These are phyloP conservation scores for Xerus rutilus DNA, from an alignment of 2,797 vertebrate species.

Conservation along the genomic window DNA sequence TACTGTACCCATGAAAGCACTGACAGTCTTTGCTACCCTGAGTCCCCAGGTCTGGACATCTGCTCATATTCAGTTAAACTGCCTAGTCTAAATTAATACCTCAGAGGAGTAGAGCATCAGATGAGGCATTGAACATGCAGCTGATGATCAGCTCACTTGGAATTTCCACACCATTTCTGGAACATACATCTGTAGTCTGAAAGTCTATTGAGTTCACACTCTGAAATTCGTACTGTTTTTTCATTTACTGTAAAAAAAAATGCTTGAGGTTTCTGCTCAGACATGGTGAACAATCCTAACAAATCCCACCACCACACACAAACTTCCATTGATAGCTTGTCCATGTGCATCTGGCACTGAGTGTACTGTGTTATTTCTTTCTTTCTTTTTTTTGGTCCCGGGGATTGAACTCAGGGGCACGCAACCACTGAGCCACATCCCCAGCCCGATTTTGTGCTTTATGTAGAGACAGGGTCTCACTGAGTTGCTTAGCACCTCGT, in stretches of 20 bases:
- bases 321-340: background rate
- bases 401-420: no score
- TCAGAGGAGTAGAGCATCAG: background rate
- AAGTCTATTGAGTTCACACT: background rate
- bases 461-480: no score
- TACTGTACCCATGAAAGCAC: background rate
- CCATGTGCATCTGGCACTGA: background rate
- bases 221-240: background rate
- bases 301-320: background rate
- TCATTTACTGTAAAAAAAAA: background rate
- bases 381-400: no score
- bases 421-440: no score
- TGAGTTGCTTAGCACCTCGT: no score
- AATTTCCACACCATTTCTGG: background rate
- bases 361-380: no score
- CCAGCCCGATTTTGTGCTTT: no score
- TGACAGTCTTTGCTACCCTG: background rate
- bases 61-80: background rate
- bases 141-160: background rate
- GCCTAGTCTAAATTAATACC: background rate
- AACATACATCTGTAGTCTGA: no score
- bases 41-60: background rate
- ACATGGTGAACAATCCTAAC: background rate
- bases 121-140: background rate
- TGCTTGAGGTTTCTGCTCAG: background rate